Base-by-base conservation (phyloP, 2,113 vertebrate genomes). In the Dicerorhinus sumatrensis region DNA sequence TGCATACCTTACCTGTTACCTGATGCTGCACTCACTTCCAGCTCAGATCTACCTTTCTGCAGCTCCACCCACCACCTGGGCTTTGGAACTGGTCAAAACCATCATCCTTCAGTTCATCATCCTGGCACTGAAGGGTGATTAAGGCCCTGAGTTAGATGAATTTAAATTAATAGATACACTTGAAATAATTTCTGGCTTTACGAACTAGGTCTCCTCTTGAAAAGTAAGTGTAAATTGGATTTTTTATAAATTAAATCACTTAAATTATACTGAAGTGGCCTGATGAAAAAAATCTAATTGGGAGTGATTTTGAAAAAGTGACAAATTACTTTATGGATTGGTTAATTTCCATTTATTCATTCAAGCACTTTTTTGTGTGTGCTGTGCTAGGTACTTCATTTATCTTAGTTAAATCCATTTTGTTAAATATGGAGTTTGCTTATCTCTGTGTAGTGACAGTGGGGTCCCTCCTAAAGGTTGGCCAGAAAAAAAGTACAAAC, bases 301-400 rank as follows among this genome's bases (percentile, higher is more conserved):
- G 69, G 51, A 86, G 25, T 95, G 90, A 76, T 93, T 81, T 75
- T 56, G 72, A 75, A 96, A 93, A 95, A 62, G 48, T 81, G 48
- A 56, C 77, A 80, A 29, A 92, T 92, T 51, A 48, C 48, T 54
- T 67, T 67, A 48, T 21, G 58, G 39, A 60, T 62, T 73, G 39
- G 60, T 88, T 92, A 67, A 73, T 89, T 42, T 36, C 46, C 33
- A 33, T 31, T 95, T 65, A 91, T 88, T 94, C 83, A 67, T 12
- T 67, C 56, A 73, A 54, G 36, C 12, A 72, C 65, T 42, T 70
- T 25, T 14, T 79, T 83, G 16, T 13, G 1, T 73, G 18, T 33
- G 60, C 33, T 16, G 42, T 12, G 14, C 0, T 58, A 60, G 63
- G 70, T 27, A 8, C 36, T 97, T 51, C 23, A 82, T 31, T 93